Evolutionary conservation across 2,113 vertebrate species (phyloP), one percentile per base, ranked within the genome.

Genomic region (Petrocephalus microphthalmus): DNA sequence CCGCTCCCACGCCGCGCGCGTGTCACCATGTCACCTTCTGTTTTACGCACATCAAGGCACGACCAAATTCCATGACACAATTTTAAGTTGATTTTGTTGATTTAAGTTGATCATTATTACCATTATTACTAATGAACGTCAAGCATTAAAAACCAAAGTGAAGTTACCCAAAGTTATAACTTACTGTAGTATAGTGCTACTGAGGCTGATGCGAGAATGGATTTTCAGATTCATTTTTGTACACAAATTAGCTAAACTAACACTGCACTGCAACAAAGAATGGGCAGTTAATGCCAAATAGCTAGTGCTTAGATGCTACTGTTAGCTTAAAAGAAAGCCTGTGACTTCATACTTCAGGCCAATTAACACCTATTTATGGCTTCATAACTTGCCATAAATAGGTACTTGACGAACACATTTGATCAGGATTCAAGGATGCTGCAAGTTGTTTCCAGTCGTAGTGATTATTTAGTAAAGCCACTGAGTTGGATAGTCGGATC

Each of bases 21-120:
- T 91, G 67, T 89, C 64, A 74, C 45, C 19, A 90, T 88, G 91
- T 95, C 95, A 95, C 51, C 89, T 94, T 94, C 93, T 93, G 94
- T 94, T 90, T 92, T 89, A 22, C 15, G 82, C 53, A 87, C 33
- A 37, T 33, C 6, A 7, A 19, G 17, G 71, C 71, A 78, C 17
- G 4, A 78, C 17, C 5, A 19, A 78, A 42, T 74, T 74, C 33
- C 33, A 15, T 74, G 53, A 54, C 15, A 37, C n/a, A 64, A 64
- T 67, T 29, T 67, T 29, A 67, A 29, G n/a, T 15, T 67, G 60
- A 67, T n/a, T 67, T 67, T 64, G 60, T 47, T 47, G 45, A 47
- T 47, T 47, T n/a, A n/a, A 47, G 2, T 47, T 49, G 47, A 49
- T 54, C 13, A 15, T 54, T 42, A 37, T 37, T 74, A 19, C 37